A percentile compares a stretch with the other conserved stretches of the same genome.
These are phyloP conservation scores for Lomographa bimaculata DNA, from an alignment of 2,888 invertebrate genomes.

Conservation along the genomic window DNA sequence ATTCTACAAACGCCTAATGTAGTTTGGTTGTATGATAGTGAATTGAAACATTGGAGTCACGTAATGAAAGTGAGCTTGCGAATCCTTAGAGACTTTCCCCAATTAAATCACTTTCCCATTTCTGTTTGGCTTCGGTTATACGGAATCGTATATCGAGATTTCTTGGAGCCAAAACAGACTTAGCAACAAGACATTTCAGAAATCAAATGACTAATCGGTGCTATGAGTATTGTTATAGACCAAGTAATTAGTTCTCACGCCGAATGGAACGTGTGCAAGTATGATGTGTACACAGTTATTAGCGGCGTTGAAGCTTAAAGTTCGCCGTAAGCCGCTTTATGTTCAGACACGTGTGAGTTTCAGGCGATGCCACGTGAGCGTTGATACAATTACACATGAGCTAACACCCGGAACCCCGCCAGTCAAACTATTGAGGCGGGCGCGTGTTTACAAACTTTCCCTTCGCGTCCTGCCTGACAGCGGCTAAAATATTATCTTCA, in stretches of 20 bases:
- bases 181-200: background rate
- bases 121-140: conserved; percentile 40
- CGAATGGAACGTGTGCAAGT: conserved; percentile 23
- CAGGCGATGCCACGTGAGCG: conserved; percentile 41
- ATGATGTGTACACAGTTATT: conserved; percentile 25
- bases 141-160: conserved; percentile 10
- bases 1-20: conserved; percentile 17
- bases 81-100: conserved; percentile 77
- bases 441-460: conserved; percentile 58
- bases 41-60: conserved; percentile 51
- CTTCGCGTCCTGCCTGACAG: conserved; percentile 43
- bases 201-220: conserved; percentile 8
- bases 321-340: conserved; percentile 42
- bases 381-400: conserved; percentile 47
- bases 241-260: conserved; percentile 4
- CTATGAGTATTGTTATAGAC: no score
- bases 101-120: conserved; percentile 76
- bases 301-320: conserved; percentile 37
- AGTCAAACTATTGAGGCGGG: conserved; percentile 43
- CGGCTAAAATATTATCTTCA: conserved; percentile 45
- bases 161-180: background rate
- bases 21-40: conserved; percentile 38
- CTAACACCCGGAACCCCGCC: conserved; percentile 51
- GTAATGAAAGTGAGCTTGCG: conserved; percentile 60
- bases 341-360: conserved; percentile 34